These are phyloP conservation scores for Troides helena DNA, from an alignment of 2,888 invertebrate species.

Conservation along the genomic window DNA sequence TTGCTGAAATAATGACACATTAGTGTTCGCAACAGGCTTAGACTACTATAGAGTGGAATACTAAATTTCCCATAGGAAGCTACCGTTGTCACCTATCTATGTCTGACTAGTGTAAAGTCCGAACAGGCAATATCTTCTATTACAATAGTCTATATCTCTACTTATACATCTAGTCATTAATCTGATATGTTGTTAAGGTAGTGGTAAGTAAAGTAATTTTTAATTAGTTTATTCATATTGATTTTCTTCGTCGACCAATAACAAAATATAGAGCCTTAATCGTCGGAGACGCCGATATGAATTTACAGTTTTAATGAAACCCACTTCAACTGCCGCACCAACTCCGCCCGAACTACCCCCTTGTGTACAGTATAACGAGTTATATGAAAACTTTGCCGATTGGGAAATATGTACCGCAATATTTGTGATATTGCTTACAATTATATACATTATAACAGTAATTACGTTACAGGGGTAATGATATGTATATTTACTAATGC, in stretches of 20 bases:
- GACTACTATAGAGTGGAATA: background rate
- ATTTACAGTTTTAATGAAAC: constrained; percentile 27
- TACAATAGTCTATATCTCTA: no score
- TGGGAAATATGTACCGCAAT: background rate
- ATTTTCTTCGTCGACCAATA: no score
- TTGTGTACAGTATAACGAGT: constrained; percentile 11
- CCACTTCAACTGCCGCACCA: constrained; percentile 12
- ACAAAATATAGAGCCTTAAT: background rate
- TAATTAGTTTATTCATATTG: no score
- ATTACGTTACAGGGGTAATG: no score
- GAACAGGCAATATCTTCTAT: no score
- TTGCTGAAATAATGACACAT: constrained; percentile 7
- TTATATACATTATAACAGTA: no score
- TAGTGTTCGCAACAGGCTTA: constrained; percentile 13
- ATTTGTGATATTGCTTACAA: background rate
- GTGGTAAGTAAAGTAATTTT: no score
- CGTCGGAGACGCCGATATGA: constrained; percentile 11
- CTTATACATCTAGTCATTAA: no score
- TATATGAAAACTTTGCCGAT: background rate
- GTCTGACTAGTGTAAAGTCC: no score
- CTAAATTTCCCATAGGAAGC: constrained; percentile 7
- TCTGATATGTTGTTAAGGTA: no score
- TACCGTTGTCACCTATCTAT: background rate
- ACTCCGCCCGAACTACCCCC: constrained; percentile 6
- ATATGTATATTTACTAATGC: no score